Percentiles rank a stretch among this genome's conserved stretches.
These are phyloP conservation scores for Protonemura montana DNA, from an alignment of 2,888 invertebrate species.

Conservation along the genomic window DNA sequence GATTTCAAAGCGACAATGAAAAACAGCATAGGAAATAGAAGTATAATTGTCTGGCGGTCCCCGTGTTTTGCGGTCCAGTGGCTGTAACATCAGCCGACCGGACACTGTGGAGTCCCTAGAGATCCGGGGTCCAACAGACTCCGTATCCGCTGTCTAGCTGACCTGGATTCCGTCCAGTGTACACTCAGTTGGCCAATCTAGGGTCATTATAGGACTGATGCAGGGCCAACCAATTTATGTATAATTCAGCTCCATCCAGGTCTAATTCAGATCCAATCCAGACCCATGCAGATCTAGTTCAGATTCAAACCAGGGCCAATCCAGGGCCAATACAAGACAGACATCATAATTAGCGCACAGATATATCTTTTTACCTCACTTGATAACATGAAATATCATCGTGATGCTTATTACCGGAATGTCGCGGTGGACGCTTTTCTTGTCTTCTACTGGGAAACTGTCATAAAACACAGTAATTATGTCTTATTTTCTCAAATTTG, in stretches of 20 bases:
- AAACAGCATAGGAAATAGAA: background rate
- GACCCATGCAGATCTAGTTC: too few relatives aligned
- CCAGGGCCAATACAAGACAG: too few relatives aligned
- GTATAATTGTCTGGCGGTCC: background rate
- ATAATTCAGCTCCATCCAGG: too few relatives aligned
- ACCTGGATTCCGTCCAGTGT: background rate
- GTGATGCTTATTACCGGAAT: too few relatives aligned
- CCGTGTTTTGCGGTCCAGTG: background rate
- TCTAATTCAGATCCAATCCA: too few relatives aligned
- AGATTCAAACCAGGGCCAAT: too few relatives aligned
- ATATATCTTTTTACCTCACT: too few relatives aligned
- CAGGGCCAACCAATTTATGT: too few relatives aligned
- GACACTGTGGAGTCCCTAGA: background rate
- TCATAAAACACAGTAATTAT: background rate
- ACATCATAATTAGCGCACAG: too few relatives aligned
- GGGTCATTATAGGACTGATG: too few relatives aligned
- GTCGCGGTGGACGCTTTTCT: too few relatives aligned
- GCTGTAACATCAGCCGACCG: background rate
- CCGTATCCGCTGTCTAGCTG: background rate
- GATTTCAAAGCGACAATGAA: background rate
- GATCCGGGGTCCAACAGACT: conserved; percentile 7
- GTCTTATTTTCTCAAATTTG: background rate
- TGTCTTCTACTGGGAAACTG: background rate
- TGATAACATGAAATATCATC: too few relatives aligned
- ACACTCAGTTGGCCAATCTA: background rate